These are phyloP conservation scores for Taeniopygia guttata DNA, from an alignment of 2,797 vertebrate genomes.

Conservation along the genomic window DNA sequence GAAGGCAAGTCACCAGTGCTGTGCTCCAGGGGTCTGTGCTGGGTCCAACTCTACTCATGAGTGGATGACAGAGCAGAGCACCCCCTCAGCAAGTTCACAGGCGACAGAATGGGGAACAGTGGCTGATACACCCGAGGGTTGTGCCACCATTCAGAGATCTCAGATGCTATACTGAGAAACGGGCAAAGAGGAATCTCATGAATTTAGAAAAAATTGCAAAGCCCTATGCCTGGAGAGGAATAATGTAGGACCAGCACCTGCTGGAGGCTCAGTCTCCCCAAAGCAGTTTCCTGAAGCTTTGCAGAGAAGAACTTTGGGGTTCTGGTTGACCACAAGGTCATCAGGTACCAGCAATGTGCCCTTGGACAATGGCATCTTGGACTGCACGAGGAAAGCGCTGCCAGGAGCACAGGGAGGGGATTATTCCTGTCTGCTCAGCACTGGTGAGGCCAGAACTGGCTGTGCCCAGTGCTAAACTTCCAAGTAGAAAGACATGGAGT, in stretches of 20 bases:
- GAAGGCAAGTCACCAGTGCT: neutral
- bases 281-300: neutral
- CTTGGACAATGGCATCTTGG: neutral
- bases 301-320: neutral
- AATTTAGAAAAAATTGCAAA: neutral
- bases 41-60: neutral
- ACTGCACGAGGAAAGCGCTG: neutral
- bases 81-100: neutral
- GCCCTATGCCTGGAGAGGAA: neutral
- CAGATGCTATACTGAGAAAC: neutral
- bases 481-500: accelerated
- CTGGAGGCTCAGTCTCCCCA: neutral
- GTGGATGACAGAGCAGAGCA: neutral
- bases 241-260: neutral
- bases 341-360: neutral
- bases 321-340: neutral
- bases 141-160: neutral
- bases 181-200: neutral
- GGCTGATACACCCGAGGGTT: neutral
- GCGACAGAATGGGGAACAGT: neutral
- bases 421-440: neutral
- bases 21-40: too few relatives aligned
- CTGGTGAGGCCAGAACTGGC: accelerated
- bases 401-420: neutral
- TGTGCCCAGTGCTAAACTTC: neutral